Evolutionary conservation across 2,797 vertebrate species (phyloP), one percentile per base, ranked within the genome.

Genomic region (Hylomyscus alleni): DNA sequence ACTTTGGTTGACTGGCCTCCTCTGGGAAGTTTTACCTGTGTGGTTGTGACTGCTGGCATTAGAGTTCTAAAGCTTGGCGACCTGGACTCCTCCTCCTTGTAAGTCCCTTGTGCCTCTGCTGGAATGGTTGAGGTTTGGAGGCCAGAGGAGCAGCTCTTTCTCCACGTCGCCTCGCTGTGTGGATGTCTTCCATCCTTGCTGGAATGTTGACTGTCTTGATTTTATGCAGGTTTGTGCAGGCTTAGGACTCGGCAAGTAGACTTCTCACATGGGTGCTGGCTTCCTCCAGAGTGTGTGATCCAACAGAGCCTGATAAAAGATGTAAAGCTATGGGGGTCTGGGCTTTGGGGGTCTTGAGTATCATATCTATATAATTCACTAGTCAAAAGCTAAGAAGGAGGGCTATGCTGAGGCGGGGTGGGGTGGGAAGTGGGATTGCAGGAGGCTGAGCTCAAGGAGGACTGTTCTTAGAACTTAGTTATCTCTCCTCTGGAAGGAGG

Each of bases 121-220:
- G 34, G 62, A 60, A 31, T 4, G 29, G 9, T 15, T 29, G 56
- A 86, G 50, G 29, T 6, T 31, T 29, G 56, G 40, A 40, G n/a
- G 44, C 22, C 31, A 22, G n/a, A 24, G 8, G 2, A 52, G 24
- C 5, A 85, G 47, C 40, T 94, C 20, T 92, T 40, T 89, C 9
- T 60, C 10, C 56, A 37, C 0, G 0, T 6, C 5, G 5, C 58
- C 91, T 76, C 29, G 44, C 29, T 3, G 11, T 40, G 0, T n/a
- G 26, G 31, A 78, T 20, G 40, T 87, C 69, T 50, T 75, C 83
- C 60, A n/a, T 24, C 44, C 44, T n/a, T 11, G 65, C 83, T 50
- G 85, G 14, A 10, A 29, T 40, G 34, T 29, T 20, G 34, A 56
- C 34, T 52, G 20, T 24, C 44, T 67, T 69, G 7, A 86, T 26